Evolutionary conservation across 2,888 invertebrate species (phyloP).

Genomic region (Gibbula magus): DNA sequence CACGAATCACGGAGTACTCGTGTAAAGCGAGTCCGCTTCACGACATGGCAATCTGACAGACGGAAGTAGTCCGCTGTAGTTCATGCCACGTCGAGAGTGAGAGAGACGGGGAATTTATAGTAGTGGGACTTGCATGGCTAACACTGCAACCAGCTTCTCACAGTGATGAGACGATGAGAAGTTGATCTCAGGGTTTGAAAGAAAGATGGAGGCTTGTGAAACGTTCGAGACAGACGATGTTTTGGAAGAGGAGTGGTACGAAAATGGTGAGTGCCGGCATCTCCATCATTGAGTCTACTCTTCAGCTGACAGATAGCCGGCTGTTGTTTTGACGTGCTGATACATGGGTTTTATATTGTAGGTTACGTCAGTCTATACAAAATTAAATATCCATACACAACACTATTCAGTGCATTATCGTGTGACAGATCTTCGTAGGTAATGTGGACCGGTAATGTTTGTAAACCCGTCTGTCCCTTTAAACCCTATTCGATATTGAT

Average conservation of each 20-base stretch:
- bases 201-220: constrained; percentile 37
- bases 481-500: neutral
- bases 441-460: too few species aligned
- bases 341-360: neutral
- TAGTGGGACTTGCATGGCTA: too few species aligned
- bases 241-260: constrained; percentile 56
- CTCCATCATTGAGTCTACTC: neutral
- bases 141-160: too few species aligned
- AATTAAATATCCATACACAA: neutral
- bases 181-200: neutral
- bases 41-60: too few species aligned
- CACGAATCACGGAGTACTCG: too few species aligned
- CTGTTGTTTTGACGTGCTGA: neutral
- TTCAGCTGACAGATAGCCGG: too few species aligned
- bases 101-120: neutral
- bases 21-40: too few species aligned
- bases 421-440: too few species aligned
- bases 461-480: neutral
- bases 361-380: too few species aligned
- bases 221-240: constrained; percentile 43
- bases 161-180: neutral
- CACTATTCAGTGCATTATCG: neutral
- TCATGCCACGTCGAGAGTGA: neutral
- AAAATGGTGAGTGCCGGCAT: constrained; percentile 51
- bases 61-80: neutral